Evolutionary conservation across 2,113 vertebrate genomes (phyloP), one percentile per base, ranked within the genome.

Genomic region (Miniopterus natalensis): DNA sequence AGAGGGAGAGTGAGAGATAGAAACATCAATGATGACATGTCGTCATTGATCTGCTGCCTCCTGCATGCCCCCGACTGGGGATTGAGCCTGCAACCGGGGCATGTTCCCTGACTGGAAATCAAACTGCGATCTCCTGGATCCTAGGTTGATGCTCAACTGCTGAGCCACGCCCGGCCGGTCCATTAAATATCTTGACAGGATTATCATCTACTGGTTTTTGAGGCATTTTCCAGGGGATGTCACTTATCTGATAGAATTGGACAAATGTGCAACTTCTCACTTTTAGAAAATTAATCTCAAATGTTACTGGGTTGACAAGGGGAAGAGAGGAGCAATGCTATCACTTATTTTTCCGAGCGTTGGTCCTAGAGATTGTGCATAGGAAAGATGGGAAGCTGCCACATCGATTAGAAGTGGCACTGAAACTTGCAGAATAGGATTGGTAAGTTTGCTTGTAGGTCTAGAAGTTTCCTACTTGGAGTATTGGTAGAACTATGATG

Each of bases 201-300:
- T 90, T 90, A 59, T 51, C 13, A 65, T 31, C 59, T 74, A 42
- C 21, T 94, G 90, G 92, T 57, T 88, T 79, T 21, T 70, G 61
- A 90, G 78, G 15, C 36, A 66, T 92, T 96, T 95, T 84, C 40
- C 92, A 71, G 36, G 31, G 45, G 51, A 31, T 45, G 31, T 21
- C 21, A 42, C 15, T 87, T 92, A 71, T 42, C 31, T 49, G 85
- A 55, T 15, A 70, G 85, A 68, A 51, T 11, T 88, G 47, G 45
- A 68, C 61, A 90, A 25, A 49, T 59, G 6, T 84, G 36, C 25
- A 79, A 47, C 47, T 91, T 90, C 10, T 80, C 51, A 87, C 68
- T 91, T 74, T 74, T 70, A 92, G 71, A 59, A 89, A 86, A 40
- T 94, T 87, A 71, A 65, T 87, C 42, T 93, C 53, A 66, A 36